phyloP scores from a whole-genome alignment of 2,797 vertebrate genomes.

The Sparidentex hasta region DNA sequence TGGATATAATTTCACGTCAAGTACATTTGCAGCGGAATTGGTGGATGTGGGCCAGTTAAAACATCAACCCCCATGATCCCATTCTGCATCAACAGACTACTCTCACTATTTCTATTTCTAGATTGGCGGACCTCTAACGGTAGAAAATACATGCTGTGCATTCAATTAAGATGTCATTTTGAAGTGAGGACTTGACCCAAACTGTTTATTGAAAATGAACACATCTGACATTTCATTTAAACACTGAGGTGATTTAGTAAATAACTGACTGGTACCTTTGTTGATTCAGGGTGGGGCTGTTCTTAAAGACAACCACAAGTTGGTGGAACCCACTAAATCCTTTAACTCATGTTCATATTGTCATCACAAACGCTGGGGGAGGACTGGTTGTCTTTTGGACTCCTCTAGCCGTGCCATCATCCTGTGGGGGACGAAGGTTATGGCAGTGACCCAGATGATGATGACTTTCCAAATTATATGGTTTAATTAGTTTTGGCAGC shows the following conservation, averaged over 20 bases:
- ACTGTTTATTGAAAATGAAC: not conserved
- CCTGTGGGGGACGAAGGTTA: conserved; percentile 49
- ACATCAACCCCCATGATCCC: no score
- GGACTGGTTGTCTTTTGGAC: conserved; percentile 13
- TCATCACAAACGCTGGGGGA: not conserved
- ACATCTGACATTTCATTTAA: not conserved
- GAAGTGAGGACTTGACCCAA: not conserved
- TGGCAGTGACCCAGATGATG: conserved; percentile 53
- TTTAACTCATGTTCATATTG: not conserved
- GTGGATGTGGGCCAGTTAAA: no score
- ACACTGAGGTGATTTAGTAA: not conserved
- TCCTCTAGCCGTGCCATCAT: conserved; percentile 15
- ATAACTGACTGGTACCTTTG: not conserved
- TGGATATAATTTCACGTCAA: no score
- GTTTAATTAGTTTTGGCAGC: conserved; percentile 69
- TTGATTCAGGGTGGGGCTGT: conserved; percentile 4
- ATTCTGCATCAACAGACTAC: no score
- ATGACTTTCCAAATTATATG: conserved; percentile 58
- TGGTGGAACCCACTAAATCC: not conserved
- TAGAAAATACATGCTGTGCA: not conserved
- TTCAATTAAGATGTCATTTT: not conserved
- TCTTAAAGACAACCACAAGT: conserved; percentile 11
- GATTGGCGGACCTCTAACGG: no score
- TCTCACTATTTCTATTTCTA: no score
- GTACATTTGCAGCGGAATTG: no score